Evolutionary conservation across 2,888 invertebrate species (phyloP).

Genomic region (Lottia gigantea): DNA sequence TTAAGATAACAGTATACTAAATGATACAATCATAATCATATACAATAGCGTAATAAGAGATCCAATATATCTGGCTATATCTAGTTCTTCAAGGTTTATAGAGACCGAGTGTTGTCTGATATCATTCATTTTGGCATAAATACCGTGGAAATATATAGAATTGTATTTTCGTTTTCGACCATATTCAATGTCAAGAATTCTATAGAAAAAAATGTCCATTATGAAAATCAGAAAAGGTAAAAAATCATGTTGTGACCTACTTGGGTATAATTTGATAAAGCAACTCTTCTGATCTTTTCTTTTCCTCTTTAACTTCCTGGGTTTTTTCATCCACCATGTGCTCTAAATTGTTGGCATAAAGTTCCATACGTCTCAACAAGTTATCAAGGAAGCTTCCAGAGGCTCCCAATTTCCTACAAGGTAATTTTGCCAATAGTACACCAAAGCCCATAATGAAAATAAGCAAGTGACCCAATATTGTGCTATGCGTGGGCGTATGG

Average conservation of each 20-base stretch:
- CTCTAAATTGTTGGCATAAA: conserved; percentile 43
- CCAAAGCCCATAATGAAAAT: too few relatives aligned
- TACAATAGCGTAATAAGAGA: too few relatives aligned
- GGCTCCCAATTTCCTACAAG: conserved; percentile 20
- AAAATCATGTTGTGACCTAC: conserved; percentile 20
- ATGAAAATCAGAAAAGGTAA: too few relatives aligned
- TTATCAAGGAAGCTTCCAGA: conserved; percentile 39
- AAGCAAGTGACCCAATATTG: background rate
- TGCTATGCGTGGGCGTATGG: background rate
- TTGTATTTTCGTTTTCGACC: too few relatives aligned
- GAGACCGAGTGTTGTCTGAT: too few relatives aligned
- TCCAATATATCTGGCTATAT: too few relatives aligned
- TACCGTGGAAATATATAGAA: too few relatives aligned
- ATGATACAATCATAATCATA: too few relatives aligned
- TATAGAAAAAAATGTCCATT: too few relatives aligned
- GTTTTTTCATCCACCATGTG: conserved; percentile 43
- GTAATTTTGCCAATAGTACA: background rate
- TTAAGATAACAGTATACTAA: too few relatives aligned
- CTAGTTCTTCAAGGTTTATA: too few relatives aligned
- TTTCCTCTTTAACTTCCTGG: conserved; percentile 37
- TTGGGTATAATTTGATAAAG: conserved; percentile 41
- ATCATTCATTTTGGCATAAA: too few relatives aligned
- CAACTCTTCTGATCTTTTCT: conserved; percentile 42
- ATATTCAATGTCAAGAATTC: background rate
- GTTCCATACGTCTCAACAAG: conserved; percentile 44